A percentile compares a stretch with the other conserved stretches of the same genome.
These are phyloP conservation scores for human DNA, from an alignment of 2,113 vertebrate genomes.

Conservation along the genomic window DNA sequence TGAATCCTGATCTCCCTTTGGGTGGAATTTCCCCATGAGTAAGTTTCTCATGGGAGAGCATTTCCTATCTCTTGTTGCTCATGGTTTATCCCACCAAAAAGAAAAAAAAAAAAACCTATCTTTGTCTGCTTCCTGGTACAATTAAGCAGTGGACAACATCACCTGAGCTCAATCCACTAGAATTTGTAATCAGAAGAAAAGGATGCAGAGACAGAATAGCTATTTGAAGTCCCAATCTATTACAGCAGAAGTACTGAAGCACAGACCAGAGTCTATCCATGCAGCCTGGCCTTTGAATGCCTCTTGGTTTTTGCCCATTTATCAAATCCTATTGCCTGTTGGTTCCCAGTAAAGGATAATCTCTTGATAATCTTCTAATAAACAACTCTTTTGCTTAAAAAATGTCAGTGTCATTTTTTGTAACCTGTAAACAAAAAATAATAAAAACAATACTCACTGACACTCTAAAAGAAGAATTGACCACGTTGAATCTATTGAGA, in stretches of 20 bases:
- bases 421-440: neutral
- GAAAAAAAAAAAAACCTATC: neutral
- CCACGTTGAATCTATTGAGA: neutral
- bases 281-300: neutral
- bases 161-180: too few relatives aligned
- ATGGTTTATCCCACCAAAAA: neutral
- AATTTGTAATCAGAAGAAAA: neutral
- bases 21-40: conserved; percentile 19
- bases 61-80: neutral
- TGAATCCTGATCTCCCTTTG: neutral
- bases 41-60: neutral
- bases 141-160: neutral
- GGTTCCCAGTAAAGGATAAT: neutral
- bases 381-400: neutral
- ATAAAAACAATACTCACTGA: neutral
- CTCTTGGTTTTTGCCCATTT: neutral
- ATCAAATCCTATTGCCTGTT: neutral
- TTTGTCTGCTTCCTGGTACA: neutral
- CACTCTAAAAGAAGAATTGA: neutral
- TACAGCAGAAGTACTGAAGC: neutral
- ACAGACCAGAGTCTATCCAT: neutral
- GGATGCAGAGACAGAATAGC: neutral
- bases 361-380: neutral
- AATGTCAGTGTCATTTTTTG: neutral
- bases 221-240: neutral